Percentiles rank a stretch among this genome's conserved stretches.
Conservation (phyloP, 2,113 vertebrate species). For the Bombycilla garrulus region DNA sequence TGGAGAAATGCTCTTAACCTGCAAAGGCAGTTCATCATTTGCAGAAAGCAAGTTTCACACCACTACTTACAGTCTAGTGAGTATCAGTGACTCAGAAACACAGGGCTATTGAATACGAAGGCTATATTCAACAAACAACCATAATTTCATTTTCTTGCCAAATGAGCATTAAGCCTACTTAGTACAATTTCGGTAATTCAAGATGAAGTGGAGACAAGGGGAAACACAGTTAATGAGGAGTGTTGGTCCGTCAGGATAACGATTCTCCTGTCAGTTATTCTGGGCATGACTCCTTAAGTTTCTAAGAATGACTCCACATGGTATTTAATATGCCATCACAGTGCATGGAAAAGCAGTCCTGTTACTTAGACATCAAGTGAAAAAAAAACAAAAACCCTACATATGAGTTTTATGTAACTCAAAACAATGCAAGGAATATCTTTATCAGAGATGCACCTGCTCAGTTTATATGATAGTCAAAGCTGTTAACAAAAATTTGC, state of each 20-base stretch:
- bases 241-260: background rate
- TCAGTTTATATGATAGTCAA: background rate
- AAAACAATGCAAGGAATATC: background rate
- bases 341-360: background rate
- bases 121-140: background rate
- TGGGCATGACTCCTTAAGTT: background rate
- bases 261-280: background rate
- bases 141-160: background rate
- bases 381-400: background rate
- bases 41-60: background rate
- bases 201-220: background rate
- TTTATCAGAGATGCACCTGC: background rate
- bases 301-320: background rate
- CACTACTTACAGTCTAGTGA: background rate
- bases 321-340: conserved; percentile 23
- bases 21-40: background rate
- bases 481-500: background rate
- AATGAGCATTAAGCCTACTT: background rate
- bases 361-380: conserved; percentile 20
- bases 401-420: background rate
- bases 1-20: background rate
- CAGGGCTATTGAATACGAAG: background rate
- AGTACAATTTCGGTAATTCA: background rate
- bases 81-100: background rate
- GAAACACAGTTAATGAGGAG: background rate